These are phyloP conservation scores for Lycaena phlaeas DNA, from an alignment of 2,888 invertebrate species.

Conservation along the genomic window DNA sequence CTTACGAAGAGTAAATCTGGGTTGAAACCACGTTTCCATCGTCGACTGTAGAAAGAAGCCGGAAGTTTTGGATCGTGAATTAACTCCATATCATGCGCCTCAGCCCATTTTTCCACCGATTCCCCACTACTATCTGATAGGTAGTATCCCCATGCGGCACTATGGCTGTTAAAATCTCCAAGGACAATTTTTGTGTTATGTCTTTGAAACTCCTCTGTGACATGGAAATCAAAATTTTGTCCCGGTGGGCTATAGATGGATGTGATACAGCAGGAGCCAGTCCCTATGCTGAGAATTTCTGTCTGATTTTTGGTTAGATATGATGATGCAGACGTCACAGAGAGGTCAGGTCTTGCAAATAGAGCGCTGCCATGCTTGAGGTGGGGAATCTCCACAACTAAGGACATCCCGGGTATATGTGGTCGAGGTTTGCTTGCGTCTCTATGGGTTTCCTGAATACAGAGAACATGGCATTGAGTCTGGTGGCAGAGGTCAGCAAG, in stretches of 20 bases:
- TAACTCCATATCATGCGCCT: not conserved
- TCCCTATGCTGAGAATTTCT: not conserved
- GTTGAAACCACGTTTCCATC: slow-evolving; percentile 11
- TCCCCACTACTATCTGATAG: not conserved
- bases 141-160: slow-evolving; percentile 4
- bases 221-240: not conserved
- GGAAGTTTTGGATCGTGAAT: slow-evolving; percentile 7
- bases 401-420: not conserved
- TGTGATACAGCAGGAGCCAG: not conserved
- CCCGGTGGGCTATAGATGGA: not conserved
- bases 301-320: not conserved
- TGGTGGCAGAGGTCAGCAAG: not conserved
- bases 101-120: slow-evolving; percentile 10
- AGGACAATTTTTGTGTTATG: not conserved
- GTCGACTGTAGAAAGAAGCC: slow-evolving; percentile 7
- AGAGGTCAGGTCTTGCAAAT: not conserved
- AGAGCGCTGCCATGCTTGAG: not conserved
- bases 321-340: not conserved
- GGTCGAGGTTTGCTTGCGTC: not conserved
- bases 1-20: slow-evolving; percentile 6
- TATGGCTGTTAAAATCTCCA: slow-evolving; percentile 6
- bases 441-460: not conserved
- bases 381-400: not conserved
- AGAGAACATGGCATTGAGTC: not conserved
- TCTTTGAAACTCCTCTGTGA: not conserved